Conservation (phyloP, 2,797 vertebrate species). For the Eremophila alpestris region DNA sequence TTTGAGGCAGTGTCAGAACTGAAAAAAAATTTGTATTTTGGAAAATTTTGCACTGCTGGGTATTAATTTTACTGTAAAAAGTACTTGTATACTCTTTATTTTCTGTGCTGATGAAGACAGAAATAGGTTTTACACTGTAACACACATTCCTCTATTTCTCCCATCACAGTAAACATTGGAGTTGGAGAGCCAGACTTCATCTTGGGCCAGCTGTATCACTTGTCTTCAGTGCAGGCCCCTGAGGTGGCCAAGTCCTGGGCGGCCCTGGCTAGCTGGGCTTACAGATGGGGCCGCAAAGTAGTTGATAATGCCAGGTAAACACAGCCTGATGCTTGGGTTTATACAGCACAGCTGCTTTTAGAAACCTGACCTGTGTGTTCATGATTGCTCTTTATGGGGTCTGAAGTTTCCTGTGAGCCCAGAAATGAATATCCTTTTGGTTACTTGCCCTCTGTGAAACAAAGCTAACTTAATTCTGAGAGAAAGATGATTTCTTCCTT, state of each 20-base stretch:
- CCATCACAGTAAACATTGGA: constrained; percentile 89
- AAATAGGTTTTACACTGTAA: neutral
- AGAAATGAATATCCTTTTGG: neutral
- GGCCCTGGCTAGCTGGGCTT: constrained; percentile 95
- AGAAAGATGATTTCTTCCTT: neutral
- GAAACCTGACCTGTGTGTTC: neutral
- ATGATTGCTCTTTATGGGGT: neutral
- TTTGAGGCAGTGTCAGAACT: neutral
- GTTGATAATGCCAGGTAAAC: constrained; percentile 97
- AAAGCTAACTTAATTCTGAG: neutral
- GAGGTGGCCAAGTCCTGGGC: constrained; percentile 99
- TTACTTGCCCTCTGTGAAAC: neutral
- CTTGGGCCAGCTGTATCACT: constrained; percentile 93
- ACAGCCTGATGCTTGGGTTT: neutral
- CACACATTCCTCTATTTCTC: neutral
- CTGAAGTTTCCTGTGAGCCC: neutral
- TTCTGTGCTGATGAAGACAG: neutral
- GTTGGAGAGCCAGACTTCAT: constrained; percentile 97
- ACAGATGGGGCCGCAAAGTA: constrained; percentile 97
- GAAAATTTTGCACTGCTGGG: neutral
- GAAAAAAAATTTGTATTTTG: neutral
- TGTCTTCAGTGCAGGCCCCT: constrained; percentile 93
- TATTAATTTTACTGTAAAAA: neutral
- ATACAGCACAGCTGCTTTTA: neutral
- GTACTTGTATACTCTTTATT: neutral